Percentiles rank a stretch among this genome's conserved stretches.
Conservation (phyloP, 2,113 vertebrate species). For the Gallinago jamesoni region DNA sequence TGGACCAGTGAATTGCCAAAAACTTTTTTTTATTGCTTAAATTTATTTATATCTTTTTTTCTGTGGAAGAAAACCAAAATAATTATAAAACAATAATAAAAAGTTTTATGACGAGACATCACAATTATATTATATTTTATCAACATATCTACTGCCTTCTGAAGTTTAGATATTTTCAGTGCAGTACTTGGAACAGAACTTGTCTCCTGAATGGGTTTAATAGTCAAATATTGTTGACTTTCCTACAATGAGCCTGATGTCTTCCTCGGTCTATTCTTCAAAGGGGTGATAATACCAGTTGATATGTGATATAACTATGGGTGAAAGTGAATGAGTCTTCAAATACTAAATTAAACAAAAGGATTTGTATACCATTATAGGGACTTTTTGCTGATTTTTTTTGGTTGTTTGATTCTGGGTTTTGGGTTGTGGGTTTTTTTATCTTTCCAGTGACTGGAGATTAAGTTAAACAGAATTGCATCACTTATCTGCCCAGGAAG, state of each 20-base stretch:
- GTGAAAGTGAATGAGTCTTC: background rate
- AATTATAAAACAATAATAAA: background rate
- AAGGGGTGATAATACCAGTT: background rate
- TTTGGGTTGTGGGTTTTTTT: background rate
- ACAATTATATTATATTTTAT: background rate
- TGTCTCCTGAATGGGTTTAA: background rate
- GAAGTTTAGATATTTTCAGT: background rate
- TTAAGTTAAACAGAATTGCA: background rate
- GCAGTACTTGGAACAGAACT: background rate
- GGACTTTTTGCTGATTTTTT: background rate
- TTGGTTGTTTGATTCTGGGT: background rate
- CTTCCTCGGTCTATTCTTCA: background rate
- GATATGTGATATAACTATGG: background rate
- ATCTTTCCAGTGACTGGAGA: background rate
- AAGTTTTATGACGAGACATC: background rate
- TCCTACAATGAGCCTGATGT: background rate
- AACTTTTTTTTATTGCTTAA: background rate
- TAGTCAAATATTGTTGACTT: background rate
- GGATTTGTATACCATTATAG: fast-evolving
- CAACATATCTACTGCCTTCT: background rate
- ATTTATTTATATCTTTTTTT: background rate
- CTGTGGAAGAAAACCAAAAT: background rate
- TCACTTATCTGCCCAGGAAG: background rate
- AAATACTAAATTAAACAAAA: background rate
- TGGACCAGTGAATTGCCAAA: background rate